A percentile compares a stretch with the other conserved stretches of the same genome.
These are phyloP conservation scores for Neosalanx taihuensis DNA, from an alignment of 2,797 vertebrate species.

Conservation along the genomic window DNA sequence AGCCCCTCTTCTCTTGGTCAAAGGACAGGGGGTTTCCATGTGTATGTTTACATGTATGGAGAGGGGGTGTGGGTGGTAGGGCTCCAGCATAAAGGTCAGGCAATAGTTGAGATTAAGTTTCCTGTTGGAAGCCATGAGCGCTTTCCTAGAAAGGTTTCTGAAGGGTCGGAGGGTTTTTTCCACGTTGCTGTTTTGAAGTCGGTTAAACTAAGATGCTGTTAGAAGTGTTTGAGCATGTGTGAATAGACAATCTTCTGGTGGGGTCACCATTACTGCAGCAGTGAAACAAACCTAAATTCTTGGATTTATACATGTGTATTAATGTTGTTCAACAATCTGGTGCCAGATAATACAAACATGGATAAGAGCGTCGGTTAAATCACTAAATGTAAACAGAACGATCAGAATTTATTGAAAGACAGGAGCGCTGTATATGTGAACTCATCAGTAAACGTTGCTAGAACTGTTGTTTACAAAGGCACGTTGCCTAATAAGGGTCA, in stretches of 20 bases:
- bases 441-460: background rate
- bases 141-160: background rate
- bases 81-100: background rate
- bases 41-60: background rate
- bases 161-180: background rate
- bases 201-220: background rate
- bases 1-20: background rate
- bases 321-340: background rate
- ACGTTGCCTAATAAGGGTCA: slow-evolving; percentile 17
- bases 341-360: background rate
- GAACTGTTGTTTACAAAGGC: slow-evolving; percentile 40
- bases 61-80: too few species aligned
- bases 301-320: background rate
- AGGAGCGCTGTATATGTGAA: background rate
- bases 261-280: background rate
- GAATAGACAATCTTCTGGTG: background rate
- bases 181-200: background rate
- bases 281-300: background rate
- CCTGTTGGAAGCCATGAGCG: background rate
- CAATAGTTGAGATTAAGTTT: background rate
- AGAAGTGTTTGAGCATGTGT: slow-evolving; percentile 1
- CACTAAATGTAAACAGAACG: background rate
- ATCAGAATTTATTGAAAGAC: background rate
- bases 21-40: background rate
- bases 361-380: too few species aligned